Percentiles rank a stretch among this genome's conserved stretches.
phyloP scores from a whole-genome alignment of 1,140 invertebrate species.

The Papilio dardanus region DNA sequence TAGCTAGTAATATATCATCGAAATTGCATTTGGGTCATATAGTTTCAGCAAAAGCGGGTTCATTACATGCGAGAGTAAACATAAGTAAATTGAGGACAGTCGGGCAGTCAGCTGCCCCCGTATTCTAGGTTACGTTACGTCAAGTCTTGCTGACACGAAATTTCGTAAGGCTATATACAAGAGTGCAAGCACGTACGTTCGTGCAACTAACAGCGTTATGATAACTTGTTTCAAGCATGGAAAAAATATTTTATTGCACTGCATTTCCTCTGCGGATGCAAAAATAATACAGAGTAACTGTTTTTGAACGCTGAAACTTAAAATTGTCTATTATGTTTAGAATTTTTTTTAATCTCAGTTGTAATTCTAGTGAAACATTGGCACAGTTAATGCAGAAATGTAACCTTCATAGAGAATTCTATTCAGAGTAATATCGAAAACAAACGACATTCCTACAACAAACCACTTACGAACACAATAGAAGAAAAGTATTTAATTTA shows the following conservation, averaged over 20 bases:
- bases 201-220: conserved; percentile 30
- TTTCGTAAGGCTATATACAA: conserved; percentile 33
- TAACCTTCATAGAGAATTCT: background rate
- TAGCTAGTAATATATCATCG: too few species aligned
- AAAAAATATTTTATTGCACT: conserved; percentile 37
- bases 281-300: background rate
- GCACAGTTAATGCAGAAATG: background rate
- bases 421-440: conserved; percentile 3
- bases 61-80: conserved; percentile 37
- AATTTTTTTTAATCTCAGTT: background rate
- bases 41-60: conserved; percentile 25
- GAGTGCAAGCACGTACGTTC: conserved; percentile 31
- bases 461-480: conserved; percentile 25
- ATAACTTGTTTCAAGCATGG: conserved; percentile 34
- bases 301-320: background rate
- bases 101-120: conserved; percentile 35
- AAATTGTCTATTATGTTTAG: background rate
- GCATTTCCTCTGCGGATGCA: conserved; percentile 32
- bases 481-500: conserved; percentile 25
- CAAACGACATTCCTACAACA: conserved; percentile 10
- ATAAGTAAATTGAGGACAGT: conserved; percentile 37
- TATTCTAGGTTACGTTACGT: conserved; percentile 35
- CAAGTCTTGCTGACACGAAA: conserved; percentile 34
- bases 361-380: background rate
- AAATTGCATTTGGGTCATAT: conserved; percentile 15